Evolutionary conservation across 2,888 invertebrate species (phyloP).

Genomic region (Boloria euphrosyne): DNA sequence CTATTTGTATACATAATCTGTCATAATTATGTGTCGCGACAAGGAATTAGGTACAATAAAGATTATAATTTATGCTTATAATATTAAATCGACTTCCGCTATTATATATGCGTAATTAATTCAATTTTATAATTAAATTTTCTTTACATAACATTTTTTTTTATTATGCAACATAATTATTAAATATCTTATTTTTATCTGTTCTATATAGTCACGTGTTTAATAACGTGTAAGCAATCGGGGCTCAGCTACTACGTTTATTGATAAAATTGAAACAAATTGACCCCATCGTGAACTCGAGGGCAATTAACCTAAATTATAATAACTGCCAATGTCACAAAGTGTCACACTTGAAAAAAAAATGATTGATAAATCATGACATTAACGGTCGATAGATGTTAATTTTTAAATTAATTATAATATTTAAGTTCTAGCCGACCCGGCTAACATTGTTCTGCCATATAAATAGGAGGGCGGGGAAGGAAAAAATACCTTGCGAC

Average conservation of each 20-base stretch:
- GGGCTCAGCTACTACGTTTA: neutral
- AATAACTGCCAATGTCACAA: constrained; percentile 37
- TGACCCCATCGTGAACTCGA: constrained; percentile 27
- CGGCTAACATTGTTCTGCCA: no score
- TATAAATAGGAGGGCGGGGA: no score
- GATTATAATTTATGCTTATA: neutral
- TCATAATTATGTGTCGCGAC: neutral
- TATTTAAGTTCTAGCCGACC: neutral
- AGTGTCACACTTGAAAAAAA: neutral
- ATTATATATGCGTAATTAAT: neutral
- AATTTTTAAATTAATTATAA: neutral
- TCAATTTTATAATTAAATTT: neutral
- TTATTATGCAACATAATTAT: neutral
- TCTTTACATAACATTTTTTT: neutral
- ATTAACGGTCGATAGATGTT: neutral
- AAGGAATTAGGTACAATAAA: neutral
- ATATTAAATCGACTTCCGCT: neutral
- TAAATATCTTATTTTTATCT: neutral
- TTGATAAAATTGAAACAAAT: constrained; percentile 33
- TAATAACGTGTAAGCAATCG: neutral
- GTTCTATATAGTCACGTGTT: constrained; percentile 1
- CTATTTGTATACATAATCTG: neutral
- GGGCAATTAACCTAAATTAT: constrained; percentile 40
- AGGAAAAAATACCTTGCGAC: no score
- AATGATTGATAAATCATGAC: neutral